These are phyloP conservation scores for Lepetodrilus schrolli DNA, from an alignment of 2,888 invertebrate species.

Conservation along the genomic window DNA sequence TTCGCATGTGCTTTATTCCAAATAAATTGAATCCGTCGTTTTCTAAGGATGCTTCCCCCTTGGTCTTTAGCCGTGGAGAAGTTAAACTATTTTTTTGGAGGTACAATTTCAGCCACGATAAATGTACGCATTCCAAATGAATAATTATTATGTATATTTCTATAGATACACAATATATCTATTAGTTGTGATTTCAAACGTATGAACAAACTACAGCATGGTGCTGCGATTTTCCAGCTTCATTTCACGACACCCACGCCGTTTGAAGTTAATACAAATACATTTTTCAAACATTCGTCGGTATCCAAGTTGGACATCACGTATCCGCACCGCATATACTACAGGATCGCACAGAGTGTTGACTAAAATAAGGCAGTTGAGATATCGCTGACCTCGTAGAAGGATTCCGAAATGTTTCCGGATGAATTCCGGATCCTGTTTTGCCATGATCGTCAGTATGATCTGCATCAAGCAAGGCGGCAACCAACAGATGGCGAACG, in stretches of 20 bases:
- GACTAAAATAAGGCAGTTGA: conserved; percentile 54
- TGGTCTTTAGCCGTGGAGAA: no score
- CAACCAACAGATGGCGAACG: conserved; percentile 64
- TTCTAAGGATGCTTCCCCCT: no score
- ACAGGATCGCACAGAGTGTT: conserved; percentile 62
- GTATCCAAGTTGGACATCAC: conserved; percentile 58
- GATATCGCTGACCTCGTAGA: conserved; percentile 51
- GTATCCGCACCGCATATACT: conserved; percentile 60
- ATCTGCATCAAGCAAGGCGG: conserved; percentile 60
- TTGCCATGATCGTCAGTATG: conserved; percentile 45
- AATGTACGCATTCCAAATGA: no score
- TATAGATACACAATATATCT: no score
- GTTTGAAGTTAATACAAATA: neutral
- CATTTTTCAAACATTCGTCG: conserved; percentile 37
- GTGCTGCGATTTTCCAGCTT: conserved; percentile 11
- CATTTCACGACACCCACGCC: neutral
- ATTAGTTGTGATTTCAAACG: no score
- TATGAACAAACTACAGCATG: no score
- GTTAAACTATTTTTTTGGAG: no score
- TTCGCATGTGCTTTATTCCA: no score
- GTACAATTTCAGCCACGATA: no score
- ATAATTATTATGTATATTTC: no score
- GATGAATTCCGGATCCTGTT: conserved; percentile 36
- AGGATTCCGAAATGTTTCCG: conserved; percentile 34
- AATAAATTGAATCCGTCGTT: no score